A percentile compares a stretch with the other conserved stretches of the same genome.
phyloP scores from a whole-genome alignment of 2,113 vertebrate species.

The Ploceus nigricollis region DNA sequence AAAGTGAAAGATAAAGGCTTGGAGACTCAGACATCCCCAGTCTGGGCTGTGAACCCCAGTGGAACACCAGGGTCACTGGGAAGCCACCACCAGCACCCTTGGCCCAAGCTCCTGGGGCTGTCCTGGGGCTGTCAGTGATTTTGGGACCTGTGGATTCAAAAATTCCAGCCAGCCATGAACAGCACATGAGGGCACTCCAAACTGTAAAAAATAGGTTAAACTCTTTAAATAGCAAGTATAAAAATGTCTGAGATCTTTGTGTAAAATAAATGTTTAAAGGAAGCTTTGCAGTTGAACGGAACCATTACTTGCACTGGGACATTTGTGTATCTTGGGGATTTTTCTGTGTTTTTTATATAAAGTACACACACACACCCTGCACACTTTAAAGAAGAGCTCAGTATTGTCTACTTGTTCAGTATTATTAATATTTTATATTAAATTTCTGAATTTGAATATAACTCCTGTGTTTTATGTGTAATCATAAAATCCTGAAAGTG shows the following conservation, averaged over 20 bases:
- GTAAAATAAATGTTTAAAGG: conserved; percentile 36
- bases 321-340: neutral
- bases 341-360: neutral
- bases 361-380: rapidly evolving
- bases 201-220: neutral
- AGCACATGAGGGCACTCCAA: neutral
- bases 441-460: neutral
- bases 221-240: neutral
- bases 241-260: conserved; percentile 9
- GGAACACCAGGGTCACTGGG: neutral
- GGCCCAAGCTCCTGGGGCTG: neutral
- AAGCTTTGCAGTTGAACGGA: neutral
- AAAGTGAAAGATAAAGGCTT: neutral
- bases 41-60: neutral
- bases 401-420: neutral
- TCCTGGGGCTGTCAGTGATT: neutral
- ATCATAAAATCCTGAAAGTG: neutral
- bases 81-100: neutral
- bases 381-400: neutral
- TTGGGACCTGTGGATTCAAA: neutral
- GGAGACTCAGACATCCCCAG: neutral
- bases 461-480: neutral
- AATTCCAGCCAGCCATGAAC: neutral
- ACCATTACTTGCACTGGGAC: neutral
- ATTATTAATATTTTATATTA: neutral